A percentile compares a stretch with the other conserved stretches of the same genome.
Evolutionary conservation across 2,113 vertebrate species (phyloP).

Genomic region (Hydrolagus affinis): DNA sequence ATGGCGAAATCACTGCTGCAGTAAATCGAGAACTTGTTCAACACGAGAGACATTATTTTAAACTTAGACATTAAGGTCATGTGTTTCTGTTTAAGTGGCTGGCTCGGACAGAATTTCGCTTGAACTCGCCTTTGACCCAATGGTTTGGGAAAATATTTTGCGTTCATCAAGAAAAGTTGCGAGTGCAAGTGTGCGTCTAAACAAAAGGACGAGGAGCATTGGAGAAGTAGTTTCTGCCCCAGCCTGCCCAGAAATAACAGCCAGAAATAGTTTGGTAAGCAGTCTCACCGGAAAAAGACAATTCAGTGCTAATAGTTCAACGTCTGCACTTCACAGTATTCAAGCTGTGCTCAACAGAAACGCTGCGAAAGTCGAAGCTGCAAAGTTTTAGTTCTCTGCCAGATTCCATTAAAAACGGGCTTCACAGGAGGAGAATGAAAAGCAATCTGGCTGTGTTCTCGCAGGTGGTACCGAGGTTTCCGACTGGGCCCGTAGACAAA

Average conservation of each 20-base stretch:
- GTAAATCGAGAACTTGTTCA: neutral
- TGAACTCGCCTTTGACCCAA: neutral
- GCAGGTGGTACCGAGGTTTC: conserved; percentile 58
- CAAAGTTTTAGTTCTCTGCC: conserved; percentile 39
- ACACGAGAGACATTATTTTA: neutral
- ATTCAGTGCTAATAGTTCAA: conserved; percentile 35
- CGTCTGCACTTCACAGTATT: conserved; percentile 38
- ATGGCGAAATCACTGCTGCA: neutral
- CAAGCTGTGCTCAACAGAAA: conserved; percentile 43
- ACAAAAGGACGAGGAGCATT: neutral
- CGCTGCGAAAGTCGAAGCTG: conserved; percentile 34
- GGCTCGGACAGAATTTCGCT: neutral
- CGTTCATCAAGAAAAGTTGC: neutral
- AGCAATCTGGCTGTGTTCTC: conserved; percentile 44
- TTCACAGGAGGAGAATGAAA: conserved; percentile 35
- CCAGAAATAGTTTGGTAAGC: conserved; percentile 17
- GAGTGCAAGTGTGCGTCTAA: neutral
- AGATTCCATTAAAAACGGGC: conserved; percentile 40
- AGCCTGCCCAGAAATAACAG: conserved; percentile 1
- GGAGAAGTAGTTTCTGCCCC: neutral
- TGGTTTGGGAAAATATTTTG: conserved; percentile 11
- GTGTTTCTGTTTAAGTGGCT: neutral
- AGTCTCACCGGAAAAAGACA: conserved; percentile 32
- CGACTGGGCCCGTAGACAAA: conserved; percentile 66
- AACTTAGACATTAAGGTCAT: neutral